Base-by-base conservation (phyloP, 1,140 invertebrate genomes). In the Apis laboriosa region DNA sequence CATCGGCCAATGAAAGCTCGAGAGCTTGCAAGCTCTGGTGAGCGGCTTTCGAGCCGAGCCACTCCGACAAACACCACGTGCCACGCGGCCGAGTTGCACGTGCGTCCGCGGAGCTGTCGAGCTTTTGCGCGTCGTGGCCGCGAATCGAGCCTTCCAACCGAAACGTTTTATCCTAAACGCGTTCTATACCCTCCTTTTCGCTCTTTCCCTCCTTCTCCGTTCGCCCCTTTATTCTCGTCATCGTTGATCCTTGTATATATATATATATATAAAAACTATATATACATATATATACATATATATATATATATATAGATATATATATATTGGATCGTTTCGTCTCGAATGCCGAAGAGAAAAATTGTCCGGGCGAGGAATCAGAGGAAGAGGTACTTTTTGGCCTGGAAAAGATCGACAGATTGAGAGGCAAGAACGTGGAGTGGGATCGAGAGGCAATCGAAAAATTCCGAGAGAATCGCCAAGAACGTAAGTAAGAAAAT, bases 51-150 rank as follows among this genome's bases (percentile, higher is more conserved):
- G 88, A 80, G 82, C 84, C 89, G 86, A 91, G 88, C 90, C 88
- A 86, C 90, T 86, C 90, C 90, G 90, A 90, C 91, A 94, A 93
- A 93, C 93, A 92, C 92, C 93, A 94, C 93, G 93, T 94, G 93
- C 90, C 90, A 90, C 90, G 92, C 92, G 93, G 88, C 90, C 92
- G 90, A 90, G 89, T 87, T 91, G 92, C 93, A 93, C 93, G 93
- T 94, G 93, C 90, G 85, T 88, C 88, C 89, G 84, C 90, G 89
- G 90, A 89, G 90, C 88, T 89, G 89, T 70, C 86, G 90, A 87
- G 86, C 84, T 83, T 85, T 83, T 78, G 58, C 60, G 74, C 81
- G 63, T 77, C 80, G 68, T 15, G 28, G 11, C 53, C 74, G 73
- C 70, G 66, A 82, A 71, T 83, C 77, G 63, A 83, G 56, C 70